A percentile compares a stretch with the other conserved stretches of the same genome.
phyloP scores from a whole-genome alignment of 2,888 invertebrate genomes.

The Scelioninae gen. 2 region DNA sequence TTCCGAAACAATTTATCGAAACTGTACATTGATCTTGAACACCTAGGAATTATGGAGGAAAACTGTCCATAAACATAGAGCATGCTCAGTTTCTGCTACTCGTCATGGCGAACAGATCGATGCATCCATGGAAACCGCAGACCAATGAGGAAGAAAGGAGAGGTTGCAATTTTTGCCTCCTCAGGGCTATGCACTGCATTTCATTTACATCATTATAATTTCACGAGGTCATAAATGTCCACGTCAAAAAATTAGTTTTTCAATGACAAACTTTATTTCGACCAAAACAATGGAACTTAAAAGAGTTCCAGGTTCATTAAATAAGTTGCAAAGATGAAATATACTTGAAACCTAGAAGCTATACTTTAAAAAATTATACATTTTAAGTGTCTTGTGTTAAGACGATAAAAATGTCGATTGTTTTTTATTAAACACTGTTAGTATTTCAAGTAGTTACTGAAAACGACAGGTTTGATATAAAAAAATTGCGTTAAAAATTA shows the following conservation, averaged over 20 bases:
- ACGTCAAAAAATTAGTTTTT: conserved; percentile 6
- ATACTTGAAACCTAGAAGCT: too few relatives aligned
- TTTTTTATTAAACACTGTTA: too few relatives aligned
- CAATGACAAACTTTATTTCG: background rate
- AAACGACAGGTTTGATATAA: too few relatives aligned
- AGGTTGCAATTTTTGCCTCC: conserved; percentile 53
- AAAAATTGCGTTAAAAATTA: too few relatives aligned
- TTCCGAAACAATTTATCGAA: conserved; percentile 1
- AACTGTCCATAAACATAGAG: conserved; percentile 59
- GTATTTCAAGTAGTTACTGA: too few relatives aligned
- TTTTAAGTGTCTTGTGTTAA: too few relatives aligned
- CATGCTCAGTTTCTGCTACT: conserved; percentile 66
- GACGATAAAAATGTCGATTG: too few relatives aligned
- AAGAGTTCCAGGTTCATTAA: too few relatives aligned
- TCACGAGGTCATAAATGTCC: too few relatives aligned
- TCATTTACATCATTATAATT: conserved; percentile 47
- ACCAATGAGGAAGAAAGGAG: conserved; percentile 58
- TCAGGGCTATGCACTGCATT: conserved; percentile 41
- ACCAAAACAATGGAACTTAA: background rate
- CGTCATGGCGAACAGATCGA: conserved; percentile 71
- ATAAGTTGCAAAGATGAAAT: too few relatives aligned
- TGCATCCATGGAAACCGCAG: conserved; percentile 74
- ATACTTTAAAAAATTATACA: too few relatives aligned
- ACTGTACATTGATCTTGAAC: conserved; percentile 9
- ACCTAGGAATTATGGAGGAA: conserved; percentile 23